phyloP scores from a whole-genome alignment of 2,113 vertebrate species.

The Sinocyclocheilus grahami region DNA sequence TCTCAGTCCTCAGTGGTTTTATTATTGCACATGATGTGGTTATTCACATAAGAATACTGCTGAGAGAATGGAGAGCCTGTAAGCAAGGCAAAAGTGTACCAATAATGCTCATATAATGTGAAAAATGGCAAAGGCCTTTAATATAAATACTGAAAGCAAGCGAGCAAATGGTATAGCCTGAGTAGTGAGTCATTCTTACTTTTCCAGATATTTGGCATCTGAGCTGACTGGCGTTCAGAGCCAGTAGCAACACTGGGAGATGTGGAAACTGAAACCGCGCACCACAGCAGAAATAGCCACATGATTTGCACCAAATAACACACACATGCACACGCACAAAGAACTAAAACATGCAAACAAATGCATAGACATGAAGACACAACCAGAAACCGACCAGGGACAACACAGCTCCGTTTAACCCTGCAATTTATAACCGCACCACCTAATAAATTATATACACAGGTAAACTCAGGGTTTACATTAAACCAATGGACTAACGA shows the following conservation, averaged over 20 bases:
- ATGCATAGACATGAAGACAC: neutral
- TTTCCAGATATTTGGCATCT: constrained; percentile 78
- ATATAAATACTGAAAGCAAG: constrained; percentile 61
- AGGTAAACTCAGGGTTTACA: constrained; percentile 19
- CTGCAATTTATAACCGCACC: neutral
- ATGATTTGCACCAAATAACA: constrained; percentile 59
- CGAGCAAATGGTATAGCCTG: constrained; percentile 68
- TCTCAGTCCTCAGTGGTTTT: neutral
- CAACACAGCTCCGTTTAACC: neutral
- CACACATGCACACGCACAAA: constrained; percentile 37
- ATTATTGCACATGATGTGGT: constrained; percentile 24
- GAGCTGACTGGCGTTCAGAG: constrained; percentile 55
- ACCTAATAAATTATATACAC: constrained; percentile 39
- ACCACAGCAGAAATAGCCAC: constrained; percentile 71
- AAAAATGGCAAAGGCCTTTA: constrained; percentile 59
- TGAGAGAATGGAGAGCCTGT: constrained; percentile 33
- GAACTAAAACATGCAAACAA: constrained; percentile 25
- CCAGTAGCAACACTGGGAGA: constrained; percentile 76
- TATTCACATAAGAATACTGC: constrained; percentile 28
- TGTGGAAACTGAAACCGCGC: constrained; percentile 77
- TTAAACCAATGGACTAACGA: neutral
- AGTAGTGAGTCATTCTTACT: constrained; percentile 76
- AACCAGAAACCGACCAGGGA: constrained; percentile 8
- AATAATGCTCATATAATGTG: constrained; percentile 51
- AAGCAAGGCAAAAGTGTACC: constrained; percentile 40